Conservation (phyloP, 1,140 invertebrate species). For the Phenacoccus solenopsis region DNA sequence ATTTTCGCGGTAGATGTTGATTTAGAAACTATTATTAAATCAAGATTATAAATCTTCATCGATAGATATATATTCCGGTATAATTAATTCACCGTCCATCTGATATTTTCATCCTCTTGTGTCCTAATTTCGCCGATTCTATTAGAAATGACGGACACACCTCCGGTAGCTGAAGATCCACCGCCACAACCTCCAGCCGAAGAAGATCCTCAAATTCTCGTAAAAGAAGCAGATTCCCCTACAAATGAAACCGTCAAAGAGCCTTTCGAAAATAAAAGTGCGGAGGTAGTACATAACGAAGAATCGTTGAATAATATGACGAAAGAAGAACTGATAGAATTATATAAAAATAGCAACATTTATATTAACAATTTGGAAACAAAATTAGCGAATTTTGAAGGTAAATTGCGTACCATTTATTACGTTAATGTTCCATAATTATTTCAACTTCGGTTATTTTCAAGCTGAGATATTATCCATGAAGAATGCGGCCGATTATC, state of each 20-base stretch:
- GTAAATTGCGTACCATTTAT: no score
- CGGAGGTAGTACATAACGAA: background rate
- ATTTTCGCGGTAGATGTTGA: no score
- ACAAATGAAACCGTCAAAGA: background rate
- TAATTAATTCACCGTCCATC: no score
- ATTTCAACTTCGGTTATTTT: background rate
- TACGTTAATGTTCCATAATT: background rate
- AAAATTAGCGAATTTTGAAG: background rate
- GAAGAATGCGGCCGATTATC: conserved; percentile 31
- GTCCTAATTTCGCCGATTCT: no score
- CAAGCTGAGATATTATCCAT: background rate
- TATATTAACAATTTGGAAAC: background rate
- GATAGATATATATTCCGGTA: no score
- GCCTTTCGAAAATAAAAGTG: background rate
- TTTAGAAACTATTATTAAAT: no score
- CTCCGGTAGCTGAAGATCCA: background rate
- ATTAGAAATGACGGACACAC: background rate
- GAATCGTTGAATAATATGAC: background rate
- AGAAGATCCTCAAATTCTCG: background rate
- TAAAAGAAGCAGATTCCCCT: background rate
- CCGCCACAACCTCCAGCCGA: no score
- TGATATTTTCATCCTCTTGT: no score
- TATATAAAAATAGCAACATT: background rate
- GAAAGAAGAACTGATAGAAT: background rate
- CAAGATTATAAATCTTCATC: no score